A percentile compares a stretch with the other conserved stretches of the same genome.
Conservation (phyloP, 2,888 invertebrate species). For the Drymonia ruficornis region DNA sequence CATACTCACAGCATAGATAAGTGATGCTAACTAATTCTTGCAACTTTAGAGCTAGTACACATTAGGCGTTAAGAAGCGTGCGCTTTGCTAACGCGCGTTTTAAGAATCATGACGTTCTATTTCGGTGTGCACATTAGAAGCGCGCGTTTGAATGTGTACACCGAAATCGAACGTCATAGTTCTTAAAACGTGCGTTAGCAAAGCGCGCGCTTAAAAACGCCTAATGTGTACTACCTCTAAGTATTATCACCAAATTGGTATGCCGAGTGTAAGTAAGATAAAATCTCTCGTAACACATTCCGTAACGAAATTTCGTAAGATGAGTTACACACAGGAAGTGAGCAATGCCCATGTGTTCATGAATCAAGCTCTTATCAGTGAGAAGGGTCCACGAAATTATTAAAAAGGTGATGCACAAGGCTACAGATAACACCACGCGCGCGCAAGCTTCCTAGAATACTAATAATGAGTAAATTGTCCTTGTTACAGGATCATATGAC, state of each 20-base stretch:
- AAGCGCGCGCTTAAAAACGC: too few species aligned
- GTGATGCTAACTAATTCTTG: too few species aligned
- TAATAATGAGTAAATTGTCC: slow-evolving; percentile 2
- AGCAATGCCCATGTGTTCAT: slow-evolving; percentile 60
- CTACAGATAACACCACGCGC: slow-evolving; percentile 8
- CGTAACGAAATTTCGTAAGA: slow-evolving; percentile 24
- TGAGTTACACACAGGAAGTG: slow-evolving; percentile 55
- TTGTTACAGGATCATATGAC: slow-evolving; percentile 3
- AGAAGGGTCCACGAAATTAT: slow-evolving; percentile 11
- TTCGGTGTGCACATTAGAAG: too few species aligned
- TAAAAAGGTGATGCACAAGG: slow-evolving; percentile 16
- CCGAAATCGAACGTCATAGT: too few species aligned
- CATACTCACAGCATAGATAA: background rate
- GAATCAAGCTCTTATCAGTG: slow-evolving; percentile 67
- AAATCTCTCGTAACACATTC: slow-evolving; percentile 1
- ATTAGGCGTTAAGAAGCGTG: too few species aligned
- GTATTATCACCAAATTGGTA: background rate
- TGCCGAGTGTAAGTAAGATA: background rate
- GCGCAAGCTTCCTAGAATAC: slow-evolving; percentile 1
- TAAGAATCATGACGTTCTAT: too few species aligned
- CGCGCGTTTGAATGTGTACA: too few species aligned
- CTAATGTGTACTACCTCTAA: too few species aligned
- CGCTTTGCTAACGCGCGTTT: too few species aligned
- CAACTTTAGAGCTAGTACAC: too few species aligned
- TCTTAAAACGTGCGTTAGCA: too few species aligned